Evolutionary conservation across 2,888 invertebrate species (phyloP).

Genomic region (Phoronis australis): DNA sequence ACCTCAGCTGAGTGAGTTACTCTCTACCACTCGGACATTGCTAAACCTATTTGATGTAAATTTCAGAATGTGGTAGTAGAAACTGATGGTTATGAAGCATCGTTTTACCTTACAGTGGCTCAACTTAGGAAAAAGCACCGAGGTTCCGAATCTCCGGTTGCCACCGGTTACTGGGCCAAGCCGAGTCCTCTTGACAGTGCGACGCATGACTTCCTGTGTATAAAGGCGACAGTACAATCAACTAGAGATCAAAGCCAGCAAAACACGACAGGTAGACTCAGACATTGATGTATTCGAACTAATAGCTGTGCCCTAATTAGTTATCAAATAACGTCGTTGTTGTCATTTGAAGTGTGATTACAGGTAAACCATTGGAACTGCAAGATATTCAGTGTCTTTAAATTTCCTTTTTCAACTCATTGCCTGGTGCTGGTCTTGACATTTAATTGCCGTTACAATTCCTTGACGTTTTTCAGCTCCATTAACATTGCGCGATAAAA

Average conservation of each 20-base stretch:
- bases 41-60: no score
- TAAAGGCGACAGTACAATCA: constrained; percentile 30
- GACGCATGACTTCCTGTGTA: constrained; percentile 41
- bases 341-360: background rate
- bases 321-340: background rate
- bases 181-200: constrained; percentile 34
- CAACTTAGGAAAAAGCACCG: constrained; percentile 13
- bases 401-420: no score
- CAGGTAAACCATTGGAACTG: no score
- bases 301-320: background rate
- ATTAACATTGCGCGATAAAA: no score
- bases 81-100: no score
- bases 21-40: no score
- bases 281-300: background rate
- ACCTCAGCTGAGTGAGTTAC: no score
- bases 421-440: no score
- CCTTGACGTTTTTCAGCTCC: no score
- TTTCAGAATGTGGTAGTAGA: no score
- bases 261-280: constrained; percentile 24
- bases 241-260: constrained; percentile 21
- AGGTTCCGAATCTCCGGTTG: constrained; percentile 20
- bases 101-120: constrained; percentile 10
- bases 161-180: constrained; percentile 40
- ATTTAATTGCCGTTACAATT: no score
- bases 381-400: no score